phyloP scores from a whole-genome alignment of 2,888 invertebrate genomes.

The Acholoe squamosa region DNA sequence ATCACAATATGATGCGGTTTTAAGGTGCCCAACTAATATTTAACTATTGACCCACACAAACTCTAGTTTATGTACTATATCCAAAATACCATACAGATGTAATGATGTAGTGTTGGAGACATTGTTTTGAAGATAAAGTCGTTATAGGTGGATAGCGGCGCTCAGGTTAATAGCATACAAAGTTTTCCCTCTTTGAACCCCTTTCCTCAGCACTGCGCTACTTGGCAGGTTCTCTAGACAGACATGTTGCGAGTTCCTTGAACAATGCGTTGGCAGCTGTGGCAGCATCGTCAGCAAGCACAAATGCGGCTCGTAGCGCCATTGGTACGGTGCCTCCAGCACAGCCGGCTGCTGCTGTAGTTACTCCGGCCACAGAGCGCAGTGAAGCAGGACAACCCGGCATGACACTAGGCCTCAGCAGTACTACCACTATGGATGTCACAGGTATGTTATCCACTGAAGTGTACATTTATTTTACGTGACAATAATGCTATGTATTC shows the following conservation, averaged over 20 bases:
- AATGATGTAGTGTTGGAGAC: too few species aligned
- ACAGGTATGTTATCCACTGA: neutral
- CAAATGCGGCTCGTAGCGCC: neutral
- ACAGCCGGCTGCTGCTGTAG: slow-evolving; percentile 39
- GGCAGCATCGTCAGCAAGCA: slow-evolving; percentile 51
- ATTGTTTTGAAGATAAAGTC: too few species aligned
- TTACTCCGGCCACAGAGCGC: neutral
- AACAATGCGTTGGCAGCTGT: slow-evolving; percentile 66
- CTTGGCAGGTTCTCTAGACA: slow-evolving; percentile 47
- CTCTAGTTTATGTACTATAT: too few species aligned
- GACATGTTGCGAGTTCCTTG: slow-evolving; percentile 41
- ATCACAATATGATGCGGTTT: too few species aligned
- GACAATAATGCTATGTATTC: too few species aligned
- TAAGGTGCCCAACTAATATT: too few species aligned
- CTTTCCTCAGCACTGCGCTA: slow-evolving; percentile 22
- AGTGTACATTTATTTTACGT: neutral
- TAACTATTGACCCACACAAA: too few species aligned
- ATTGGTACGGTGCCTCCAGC: slow-evolving; percentile 52
- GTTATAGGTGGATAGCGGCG: too few species aligned
- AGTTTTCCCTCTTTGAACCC: slow-evolving; percentile 1
- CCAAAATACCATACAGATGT: too few species aligned
- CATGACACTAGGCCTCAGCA: slow-evolving; percentile 37
- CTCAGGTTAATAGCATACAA: too few species aligned
- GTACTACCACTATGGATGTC: slow-evolving; percentile 51
- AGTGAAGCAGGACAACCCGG: neutral